Base-by-base conservation (phyloP, 2,113 vertebrate species). In the Cavia porcellus region DNA sequence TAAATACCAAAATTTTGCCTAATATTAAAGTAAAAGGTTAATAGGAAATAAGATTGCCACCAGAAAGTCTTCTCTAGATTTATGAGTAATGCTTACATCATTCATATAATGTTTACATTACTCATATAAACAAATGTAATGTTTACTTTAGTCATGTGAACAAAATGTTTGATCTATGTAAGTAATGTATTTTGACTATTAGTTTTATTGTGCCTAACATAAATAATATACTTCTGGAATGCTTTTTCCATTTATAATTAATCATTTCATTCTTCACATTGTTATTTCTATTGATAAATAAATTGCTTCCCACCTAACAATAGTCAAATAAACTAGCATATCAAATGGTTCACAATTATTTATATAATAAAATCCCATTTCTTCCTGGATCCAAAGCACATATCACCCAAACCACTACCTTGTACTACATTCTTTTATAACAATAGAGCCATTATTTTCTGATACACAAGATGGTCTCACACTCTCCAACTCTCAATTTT, bases 261-360 rank as follows among this genome's bases (percentile, higher is more conserved):
- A 47, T 92, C 45, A n/a, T 74, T 30, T 28, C 62, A 22, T 70
- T 12, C 11, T 92, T 90, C 50, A 92, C 1, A 38, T 92, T 79
- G 87, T 22, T 86, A 25, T 95, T 80, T 93, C n/a, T 47, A 87
- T 94, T 85, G 47, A 88, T 85, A 77, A 97, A 91, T 72, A 83
- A 74, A 92, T 92, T 90, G 1, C 1, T 87, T 83, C 42, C 28
- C 5, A 92, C 24, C 28, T 90, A n/a, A 61, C 92, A 86, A 95
- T 7, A 80, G 75, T 83, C 5, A 82, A 19, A 1, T 24, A 45
- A 61, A 64, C 14, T 72, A 86, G 64, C 15, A 22, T 57, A 7
- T 86, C 5, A 20, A 55, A 1, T 75, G 11, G 14, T 82, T 20
- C 24, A 72, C 15, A n/a, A 5, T 89, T 81, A 10, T 68, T 79